Base-by-base conservation (phyloP, 1,140 invertebrate species). In the Aphaenogaster ashmeadi region DNA sequence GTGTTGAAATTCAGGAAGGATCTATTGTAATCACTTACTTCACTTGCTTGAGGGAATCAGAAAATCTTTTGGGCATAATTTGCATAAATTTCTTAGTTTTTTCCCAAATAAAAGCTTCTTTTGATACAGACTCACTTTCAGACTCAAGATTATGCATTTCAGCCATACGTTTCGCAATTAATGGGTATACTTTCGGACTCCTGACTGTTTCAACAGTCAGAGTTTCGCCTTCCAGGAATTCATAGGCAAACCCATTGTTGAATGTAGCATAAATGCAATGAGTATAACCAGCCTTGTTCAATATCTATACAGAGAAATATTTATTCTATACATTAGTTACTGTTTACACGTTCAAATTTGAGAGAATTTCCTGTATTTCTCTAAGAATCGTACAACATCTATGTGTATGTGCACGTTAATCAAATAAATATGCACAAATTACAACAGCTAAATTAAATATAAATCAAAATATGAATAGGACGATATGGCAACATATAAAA, bases 181-280 rank as follows among this genome's bases (percentile, higher is more conserved):
- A 94, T 52, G 96, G 95, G 95, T 97, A 98, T 86, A 99, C 96
- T 91, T 97, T 94, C 38, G 96, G 96, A 67, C 98, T 95, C 86
- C 97, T 95, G 5, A 99, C 97, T 87, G 96, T 97, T 52, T 97
- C 96, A 33, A 96, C 95, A 88, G 97, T 97, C 13, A 99, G 94
- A 27, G 97, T 98, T 79, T 96, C 96, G 52, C 99, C 99, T 89
- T 97, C 97, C 88, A 98, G 97, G 96, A 97, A 99, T 95, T 99
- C 97, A 95, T 99, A 99, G 27, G 97, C 98, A 86, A 99, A 96
- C 36, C 99, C 99, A 96, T 99, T 99, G 87, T 97, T 96, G 95
- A 99, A 99, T 41, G 97, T 97, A 60, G 98, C 98, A 96, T 98
- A 99, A 54, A 99, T 95, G 74, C 97, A 96, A 77, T 99, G 98